Base-by-base conservation (phyloP, 2,113 vertebrate genomes). In the rat (Rattus norvegicus) region DNA sequence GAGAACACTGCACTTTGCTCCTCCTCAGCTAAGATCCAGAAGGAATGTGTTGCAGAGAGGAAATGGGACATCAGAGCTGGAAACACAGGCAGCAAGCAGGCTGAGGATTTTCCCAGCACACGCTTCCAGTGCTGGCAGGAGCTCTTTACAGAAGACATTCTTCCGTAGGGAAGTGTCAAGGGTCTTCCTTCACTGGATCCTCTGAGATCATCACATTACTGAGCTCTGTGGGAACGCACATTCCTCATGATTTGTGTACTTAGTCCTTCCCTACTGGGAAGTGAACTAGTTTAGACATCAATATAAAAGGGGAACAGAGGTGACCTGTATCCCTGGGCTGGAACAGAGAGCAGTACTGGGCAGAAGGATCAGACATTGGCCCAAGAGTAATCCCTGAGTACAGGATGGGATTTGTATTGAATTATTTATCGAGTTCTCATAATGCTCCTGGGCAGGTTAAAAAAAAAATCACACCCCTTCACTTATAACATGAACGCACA, bases 121-220 rank as follows among this genome's bases (percentile, higher is more conserved):
- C 7, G 28, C 90, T 97, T 96, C 97, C 84, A 91, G 97, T 96
- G 92, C 97, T 95, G 97, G 96, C 98, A 97, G 54, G 67, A 28
- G 92, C 92, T 75, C 61, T 96, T 6, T 63, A 4, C 72, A 97
- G 98, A 96, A 94, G 97, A 95, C 95, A 72, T 87, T 97, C 88
- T 98, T 97, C 97, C 96, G 87, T 94, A 49, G 98, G 91, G 95
- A 98, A 98, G 98, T 97, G 98, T 98, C 97, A 94, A 92, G 98
- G 98, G 81, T 96, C 97, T 97, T 90, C 94, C 97, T 98, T 98
- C 96, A 97, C 92, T 96, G 67, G 97, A 96, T 98, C 97, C 96
- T 98, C 97, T 98, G 98, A 98, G 98, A 93, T 98, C 98, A 98
- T 98, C 97, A 80, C 14, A 87, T 98, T 98, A 97, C 97, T 97